Base-by-base conservation (phyloP, 2,797 vertebrate species). In the Betta splendens region DNA sequence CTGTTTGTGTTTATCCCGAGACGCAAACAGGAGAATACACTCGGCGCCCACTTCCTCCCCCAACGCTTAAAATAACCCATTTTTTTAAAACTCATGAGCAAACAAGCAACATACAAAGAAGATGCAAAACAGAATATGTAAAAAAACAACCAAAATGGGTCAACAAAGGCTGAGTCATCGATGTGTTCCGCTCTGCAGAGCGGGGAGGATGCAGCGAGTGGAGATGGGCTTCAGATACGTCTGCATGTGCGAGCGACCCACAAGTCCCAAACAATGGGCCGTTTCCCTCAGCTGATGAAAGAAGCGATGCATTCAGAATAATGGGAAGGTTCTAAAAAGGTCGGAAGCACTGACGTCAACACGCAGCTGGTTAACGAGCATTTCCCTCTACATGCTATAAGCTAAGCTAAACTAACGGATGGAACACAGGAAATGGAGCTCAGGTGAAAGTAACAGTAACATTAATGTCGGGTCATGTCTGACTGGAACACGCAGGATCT, bases 31-130 rank as follows among this genome's bases (percentile, higher is more conserved):
- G 2, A 57, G 46, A 50, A 40, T 47, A 36, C 35, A 10, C 58
- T 49, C 20, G 22, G 43, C 16, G 11, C 21, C 43, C 9, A 4
- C 49, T 48, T 67, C 73, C 54, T 70, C 60, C 60, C 49, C 46
- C 9, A 0, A 48, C 43, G 59, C 66, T 65, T 54, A 72, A 77
- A 72, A 81, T 77, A 80, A 81, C 54, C 20, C 13, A 51, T 59
- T 37, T 37, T 15, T 33, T 37, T n/a, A 15, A 53, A 20, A 48
- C n/a, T n/a, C 48, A 60, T 45, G 35, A 71, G 48, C 47, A 10
- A 20, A 35, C 51, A 23, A 40, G 37, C 29, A n/a, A 38, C 10
- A 47, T 66, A 60, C 48, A 53, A 56, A 70, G 33, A 57, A 36
- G 60, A 64, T 64, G 52, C 31, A 39, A 58, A 66, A 78, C 60